A percentile compares a stretch with the other conserved stretches of the same genome.
Evolutionary conservation across 2,113 vertebrate genomes (phyloP).

Genomic region (Amphiprion ocellaris): DNA sequence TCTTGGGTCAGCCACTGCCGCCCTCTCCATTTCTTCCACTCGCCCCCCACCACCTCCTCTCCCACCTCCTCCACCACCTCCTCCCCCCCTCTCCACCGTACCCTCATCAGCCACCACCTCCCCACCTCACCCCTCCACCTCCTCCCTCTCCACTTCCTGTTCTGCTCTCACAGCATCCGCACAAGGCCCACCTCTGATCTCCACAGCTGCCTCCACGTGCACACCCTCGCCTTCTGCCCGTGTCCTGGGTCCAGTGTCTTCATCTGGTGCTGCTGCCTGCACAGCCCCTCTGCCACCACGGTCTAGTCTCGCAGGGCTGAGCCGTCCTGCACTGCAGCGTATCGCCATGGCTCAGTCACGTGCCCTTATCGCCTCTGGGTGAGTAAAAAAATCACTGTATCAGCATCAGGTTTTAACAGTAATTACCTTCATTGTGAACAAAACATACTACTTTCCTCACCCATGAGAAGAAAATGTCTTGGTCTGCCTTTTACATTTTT

Average conservation of each 20-base stretch:
- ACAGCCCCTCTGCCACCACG: constrained; percentile 83
- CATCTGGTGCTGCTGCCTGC: constrained; percentile 71
- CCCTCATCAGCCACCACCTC: constrained; percentile 60
- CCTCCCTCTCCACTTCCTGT: constrained; percentile 48
- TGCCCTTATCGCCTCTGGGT: constrained; percentile 96
- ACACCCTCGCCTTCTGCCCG: constrained; percentile 79
- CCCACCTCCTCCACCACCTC: constrained; percentile 79
- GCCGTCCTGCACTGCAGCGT: constrained; percentile 90
- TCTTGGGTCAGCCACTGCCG: constrained; percentile 79
- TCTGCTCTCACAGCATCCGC: neutral
- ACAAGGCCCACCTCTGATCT: constrained; percentile 75
- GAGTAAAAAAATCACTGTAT: constrained; percentile 70
- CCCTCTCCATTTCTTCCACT: constrained; percentile 82
- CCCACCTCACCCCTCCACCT: constrained; percentile 36
- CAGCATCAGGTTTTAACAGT: neutral
- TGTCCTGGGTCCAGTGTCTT: constrained; percentile 77
- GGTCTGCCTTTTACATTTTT: too few relatives aligned
- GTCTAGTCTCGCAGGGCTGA: constrained; percentile 89
- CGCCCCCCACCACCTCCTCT: constrained; percentile 83
- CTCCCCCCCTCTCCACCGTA: constrained; percentile 47
- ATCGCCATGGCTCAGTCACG: constrained; percentile 96
- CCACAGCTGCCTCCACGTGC: constrained; percentile 72
- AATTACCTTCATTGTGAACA: neutral
- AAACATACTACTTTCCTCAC: neutral
- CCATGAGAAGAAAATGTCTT: too few relatives aligned